Percentiles rank a stretch among this genome's conserved stretches.
These are phyloP conservation scores for Hucho hucho DNA, from an alignment of 2,113 vertebrate genomes.

Conservation along the genomic window DNA sequence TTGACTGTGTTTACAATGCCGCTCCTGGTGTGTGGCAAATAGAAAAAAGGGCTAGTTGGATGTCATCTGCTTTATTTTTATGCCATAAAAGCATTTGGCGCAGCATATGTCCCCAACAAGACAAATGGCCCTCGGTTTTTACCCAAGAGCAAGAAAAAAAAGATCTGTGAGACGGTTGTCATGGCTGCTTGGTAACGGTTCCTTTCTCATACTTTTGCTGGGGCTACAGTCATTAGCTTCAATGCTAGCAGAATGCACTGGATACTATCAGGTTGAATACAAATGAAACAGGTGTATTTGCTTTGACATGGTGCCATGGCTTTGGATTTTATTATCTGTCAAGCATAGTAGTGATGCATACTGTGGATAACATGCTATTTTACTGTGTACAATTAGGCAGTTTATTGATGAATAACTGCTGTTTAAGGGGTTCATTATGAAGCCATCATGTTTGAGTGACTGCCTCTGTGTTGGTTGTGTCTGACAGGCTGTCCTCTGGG, in stretches of 20 bases:
- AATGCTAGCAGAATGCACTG: slow-evolving; percentile 41
- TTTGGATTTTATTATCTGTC: slow-evolving; percentile 52
- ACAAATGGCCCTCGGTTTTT: not conserved
- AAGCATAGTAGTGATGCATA: slow-evolving; percentile 4
- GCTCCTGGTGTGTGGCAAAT: slow-evolving; percentile 66
- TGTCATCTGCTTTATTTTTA: slow-evolving; percentile 56
- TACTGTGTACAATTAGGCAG: not conserved
- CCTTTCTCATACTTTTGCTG: slow-evolving; percentile 54
- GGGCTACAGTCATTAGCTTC: slow-evolving; percentile 53
- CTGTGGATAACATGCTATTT: slow-evolving; percentile 10
- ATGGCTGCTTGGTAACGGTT: slow-evolving; percentile 49
- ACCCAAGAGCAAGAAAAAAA: no score
- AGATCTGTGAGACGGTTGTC: slow-evolving; percentile 27
- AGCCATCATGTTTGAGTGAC: slow-evolving; percentile 23
- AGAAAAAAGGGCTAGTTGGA: slow-evolving; percentile 57
- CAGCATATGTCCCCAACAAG: slow-evolving; percentile 44
- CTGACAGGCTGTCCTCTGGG: slow-evolving; percentile 90
- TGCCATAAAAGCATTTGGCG: slow-evolving; percentile 50
- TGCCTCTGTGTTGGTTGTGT: slow-evolving; percentile 40
- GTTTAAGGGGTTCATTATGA: not conserved
- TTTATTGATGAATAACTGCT: not conserved
- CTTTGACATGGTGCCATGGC: slow-evolving; percentile 39
- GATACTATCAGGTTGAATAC: slow-evolving; percentile 47
- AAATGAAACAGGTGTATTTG: slow-evolving; percentile 25
- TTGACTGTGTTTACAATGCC: slow-evolving; percentile 51